Conservation (phyloP, 1,140 invertebrate genomes). For the Apis dorsata region DNA sequence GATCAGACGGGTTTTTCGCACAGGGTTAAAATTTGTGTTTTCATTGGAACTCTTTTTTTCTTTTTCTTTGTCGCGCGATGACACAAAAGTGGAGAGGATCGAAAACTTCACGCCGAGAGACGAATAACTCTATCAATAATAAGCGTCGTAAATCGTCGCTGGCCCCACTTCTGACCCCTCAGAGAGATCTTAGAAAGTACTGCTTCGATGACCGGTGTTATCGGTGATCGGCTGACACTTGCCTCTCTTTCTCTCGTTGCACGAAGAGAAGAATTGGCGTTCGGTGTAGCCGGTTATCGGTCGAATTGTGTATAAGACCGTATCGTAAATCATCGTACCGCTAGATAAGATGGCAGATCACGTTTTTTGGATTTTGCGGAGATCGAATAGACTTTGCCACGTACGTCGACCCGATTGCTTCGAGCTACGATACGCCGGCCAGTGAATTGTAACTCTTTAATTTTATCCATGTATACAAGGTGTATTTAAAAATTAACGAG, state of each 20-base stretch:
- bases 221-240: slow-evolving; percentile 55
- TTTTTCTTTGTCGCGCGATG: background rate
- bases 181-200: slow-evolving; percentile 52
- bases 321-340: slow-evolving; percentile 61
- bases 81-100: background rate
- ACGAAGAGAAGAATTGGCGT: slow-evolving; percentile 15
- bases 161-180: slow-evolving; percentile 40
- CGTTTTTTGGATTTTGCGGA: slow-evolving; percentile 62
- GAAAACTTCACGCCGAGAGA: background rate
- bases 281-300: slow-evolving; percentile 46
- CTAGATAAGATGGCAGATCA: slow-evolving; percentile 59
- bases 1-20: too few relatives aligned
- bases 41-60: too few relatives aligned
- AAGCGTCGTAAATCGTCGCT: slow-evolving; percentile 51
- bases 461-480: slow-evolving; percentile 19
- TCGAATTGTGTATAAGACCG: slow-evolving; percentile 21
- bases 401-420: slow-evolving; percentile 9
- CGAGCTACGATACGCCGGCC: background rate
- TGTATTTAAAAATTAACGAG: too few relatives aligned
- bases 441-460: slow-evolving; percentile 41
- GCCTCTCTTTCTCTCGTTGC: slow-evolving; percentile 18
- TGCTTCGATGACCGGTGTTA: slow-evolving; percentile 58
- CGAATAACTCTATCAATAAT: slow-evolving; percentile 55
- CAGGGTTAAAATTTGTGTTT: too few relatives aligned
- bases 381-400: background rate